Conservation (phyloP, 1,140 invertebrate genomes). For the Ostrea denselamellosa region DNA sequence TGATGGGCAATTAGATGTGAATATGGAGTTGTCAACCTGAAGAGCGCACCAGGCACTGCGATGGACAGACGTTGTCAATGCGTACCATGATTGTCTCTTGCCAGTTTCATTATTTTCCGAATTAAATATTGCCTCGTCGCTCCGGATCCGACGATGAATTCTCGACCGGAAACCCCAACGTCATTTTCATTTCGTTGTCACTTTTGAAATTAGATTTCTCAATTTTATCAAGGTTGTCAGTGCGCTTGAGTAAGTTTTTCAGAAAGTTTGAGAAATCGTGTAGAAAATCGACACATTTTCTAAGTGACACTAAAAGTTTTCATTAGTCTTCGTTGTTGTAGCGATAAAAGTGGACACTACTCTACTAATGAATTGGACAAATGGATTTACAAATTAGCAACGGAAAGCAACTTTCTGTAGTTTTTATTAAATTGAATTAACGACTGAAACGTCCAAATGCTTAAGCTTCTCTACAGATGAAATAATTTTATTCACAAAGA, state of each 20-base stretch:
- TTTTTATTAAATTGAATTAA: not conserved
- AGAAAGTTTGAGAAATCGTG: conserved; percentile 33
- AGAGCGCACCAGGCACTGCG: not conserved
- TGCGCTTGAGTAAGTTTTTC: conserved; percentile 21
- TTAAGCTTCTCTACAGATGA: no score
- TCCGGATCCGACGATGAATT: conserved; percentile 26
- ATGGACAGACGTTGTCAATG: conserved; percentile 23
- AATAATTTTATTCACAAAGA: no score
- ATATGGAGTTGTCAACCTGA: not conserved
- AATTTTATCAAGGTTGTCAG: conserved; percentile 36
- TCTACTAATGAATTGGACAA: conserved; percentile 24
- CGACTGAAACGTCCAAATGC: not conserved
- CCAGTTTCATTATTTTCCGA: conserved; percentile 30
- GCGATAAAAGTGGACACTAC: conserved; percentile 8
- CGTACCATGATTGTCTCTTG: conserved; percentile 19
- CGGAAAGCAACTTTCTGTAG: not conserved
- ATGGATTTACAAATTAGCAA: conserved; percentile 21
- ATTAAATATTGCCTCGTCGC: conserved; percentile 26
- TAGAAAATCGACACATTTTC: conserved; percentile 30
- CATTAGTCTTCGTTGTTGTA: conserved; percentile 12
- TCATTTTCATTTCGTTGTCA: conserved; percentile 36
- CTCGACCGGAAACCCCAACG: conserved; percentile 29
- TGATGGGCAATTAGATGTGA: not conserved
- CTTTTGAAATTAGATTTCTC: conserved; percentile 36
- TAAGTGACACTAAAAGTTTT: conserved; percentile 38